Conservation (phyloP, 2,888 invertebrate genomes). For the Philaethria dido region DNA sequence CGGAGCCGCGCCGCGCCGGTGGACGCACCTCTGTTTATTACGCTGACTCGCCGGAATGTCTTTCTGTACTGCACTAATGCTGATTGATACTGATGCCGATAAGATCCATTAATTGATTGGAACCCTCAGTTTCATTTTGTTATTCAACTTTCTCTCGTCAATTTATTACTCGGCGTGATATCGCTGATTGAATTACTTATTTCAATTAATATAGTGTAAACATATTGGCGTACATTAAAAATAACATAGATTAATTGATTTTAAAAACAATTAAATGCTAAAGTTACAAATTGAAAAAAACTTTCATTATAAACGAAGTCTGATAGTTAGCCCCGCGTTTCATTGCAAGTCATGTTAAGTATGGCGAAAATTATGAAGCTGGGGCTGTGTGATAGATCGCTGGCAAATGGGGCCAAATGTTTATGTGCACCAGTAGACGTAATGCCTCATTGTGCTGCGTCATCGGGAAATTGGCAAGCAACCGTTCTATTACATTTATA, state of each 20-base stretch:
- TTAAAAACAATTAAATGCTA: neutral
- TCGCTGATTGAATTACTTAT: constrained; percentile 6
- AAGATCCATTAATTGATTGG: constrained; percentile 47
- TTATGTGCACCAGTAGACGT: constrained; percentile 71
- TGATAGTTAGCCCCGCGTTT: constrained; percentile 53
- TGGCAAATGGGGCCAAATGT: constrained; percentile 53
- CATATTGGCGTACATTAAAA: neutral
- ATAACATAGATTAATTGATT: neutral
- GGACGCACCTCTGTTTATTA: constrained; percentile 59
- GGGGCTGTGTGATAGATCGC: constrained; percentile 48
- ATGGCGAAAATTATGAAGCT: constrained; percentile 69
- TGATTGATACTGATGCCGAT: constrained; percentile 70
- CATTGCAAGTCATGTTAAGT: constrained; percentile 59
- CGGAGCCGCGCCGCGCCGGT: constrained; percentile 47
- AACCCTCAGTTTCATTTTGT: constrained; percentile 44
- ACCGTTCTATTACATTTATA: constrained; percentile 54
- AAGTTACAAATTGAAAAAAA: neutral
- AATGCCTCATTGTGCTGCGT: constrained; percentile 70
- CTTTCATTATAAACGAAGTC: constrained; percentile 51
- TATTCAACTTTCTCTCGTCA: constrained; percentile 34
- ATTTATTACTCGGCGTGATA: constrained; percentile 24
- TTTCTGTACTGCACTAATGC: constrained; percentile 64
- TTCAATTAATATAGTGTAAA: neutral
- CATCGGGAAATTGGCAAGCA: constrained; percentile 76
- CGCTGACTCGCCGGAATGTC: constrained; percentile 65